These are phyloP conservation scores for Pangasius sanitwongsei DNA, from an alignment of 2,797 vertebrate species.

Conservation along the genomic window DNA sequence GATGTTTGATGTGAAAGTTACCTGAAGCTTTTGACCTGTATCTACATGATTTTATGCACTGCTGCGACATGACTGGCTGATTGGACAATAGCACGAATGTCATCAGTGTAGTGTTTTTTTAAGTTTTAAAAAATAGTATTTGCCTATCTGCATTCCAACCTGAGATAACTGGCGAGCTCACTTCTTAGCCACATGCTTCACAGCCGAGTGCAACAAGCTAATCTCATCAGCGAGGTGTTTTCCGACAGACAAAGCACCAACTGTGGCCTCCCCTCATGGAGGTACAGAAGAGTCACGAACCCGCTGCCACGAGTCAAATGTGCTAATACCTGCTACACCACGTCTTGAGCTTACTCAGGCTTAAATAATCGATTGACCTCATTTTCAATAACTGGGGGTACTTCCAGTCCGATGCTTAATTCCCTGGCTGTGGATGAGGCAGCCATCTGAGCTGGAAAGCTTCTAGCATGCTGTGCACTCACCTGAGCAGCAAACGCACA, in stretches of 20 bases:
- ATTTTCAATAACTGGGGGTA: slow-evolving; percentile 82
- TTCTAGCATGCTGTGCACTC: slow-evolving; percentile 74
- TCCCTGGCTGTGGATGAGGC: slow-evolving; percentile 74
- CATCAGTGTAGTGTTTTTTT: not conserved
- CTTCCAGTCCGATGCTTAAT: slow-evolving; percentile 80
- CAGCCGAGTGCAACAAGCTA: slow-evolving; percentile 82
- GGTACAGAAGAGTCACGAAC: slow-evolving; percentile 6
- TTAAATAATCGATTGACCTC: slow-evolving; percentile 85
- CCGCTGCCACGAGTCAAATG: slow-evolving; percentile 56
- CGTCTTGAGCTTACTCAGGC: slow-evolving; percentile 71
- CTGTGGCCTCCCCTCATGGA: slow-evolving; percentile 58
- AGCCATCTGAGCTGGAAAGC: slow-evolving; percentile 77
- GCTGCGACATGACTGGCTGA: not conserved
- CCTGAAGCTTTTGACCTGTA: not conserved
- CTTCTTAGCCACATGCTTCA: slow-evolving; percentile 87
- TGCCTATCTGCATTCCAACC: slow-evolving; percentile 2
- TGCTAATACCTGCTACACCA: slow-evolving; percentile 76
- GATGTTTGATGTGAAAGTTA: not conserved
- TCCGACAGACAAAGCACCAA: slow-evolving; percentile 83
- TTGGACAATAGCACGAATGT: not conserved
- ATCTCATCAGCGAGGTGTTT: slow-evolving; percentile 84
- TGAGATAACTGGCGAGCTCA: slow-evolving; percentile 78
- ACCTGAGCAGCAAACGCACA: slow-evolving; percentile 72
- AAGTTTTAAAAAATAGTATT: not conserved
- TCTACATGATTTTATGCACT: not conserved